Evolutionary conservation across 1,140 invertebrate species (phyloP).

Genomic region (Araneus ventricosus): DNA sequence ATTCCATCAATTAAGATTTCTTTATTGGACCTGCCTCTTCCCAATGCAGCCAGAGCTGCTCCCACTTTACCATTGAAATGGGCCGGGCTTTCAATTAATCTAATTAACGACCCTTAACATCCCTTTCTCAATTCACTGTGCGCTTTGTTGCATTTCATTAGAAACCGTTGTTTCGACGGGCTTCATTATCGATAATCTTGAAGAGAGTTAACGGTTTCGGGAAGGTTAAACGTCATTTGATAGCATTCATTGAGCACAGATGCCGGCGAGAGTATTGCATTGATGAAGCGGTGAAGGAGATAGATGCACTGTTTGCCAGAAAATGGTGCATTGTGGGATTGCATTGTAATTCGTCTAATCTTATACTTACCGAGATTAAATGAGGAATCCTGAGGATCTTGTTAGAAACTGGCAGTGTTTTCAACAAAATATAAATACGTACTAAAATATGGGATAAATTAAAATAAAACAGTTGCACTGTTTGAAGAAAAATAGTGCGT

Average conservation of each 20-base stretch:
- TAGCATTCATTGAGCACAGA: conserved; percentile 17
- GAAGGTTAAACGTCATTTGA: conserved; percentile 62
- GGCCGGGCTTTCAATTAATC: conserved; percentile 50
- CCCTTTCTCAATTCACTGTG: conserved; percentile 13
- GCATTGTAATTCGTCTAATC: background rate
- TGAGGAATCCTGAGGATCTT: too few relatives aligned
- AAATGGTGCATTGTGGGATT: background rate
- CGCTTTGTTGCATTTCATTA: conserved; percentile 61
- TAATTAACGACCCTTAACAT: conserved; percentile 58
- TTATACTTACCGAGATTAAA: background rate
- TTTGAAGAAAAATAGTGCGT: too few relatives aligned
- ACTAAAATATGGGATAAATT: too few relatives aligned
- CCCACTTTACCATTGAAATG: conserved; percentile 27
- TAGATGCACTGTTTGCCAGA: background rate
- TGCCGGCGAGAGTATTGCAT: background rate
- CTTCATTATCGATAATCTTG: conserved; percentile 58
- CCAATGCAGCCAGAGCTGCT: background rate
- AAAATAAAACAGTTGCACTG: too few relatives aligned
- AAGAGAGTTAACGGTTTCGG: conserved; percentile 27
- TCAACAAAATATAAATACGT: too few relatives aligned
- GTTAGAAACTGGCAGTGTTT: too few relatives aligned
- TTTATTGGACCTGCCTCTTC: background rate
- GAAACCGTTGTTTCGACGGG: conserved; percentile 31
- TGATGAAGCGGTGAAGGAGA: background rate
- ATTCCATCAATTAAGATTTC: conserved; percentile 6